These are phyloP conservation scores for Varanus komodoensis DNA, from an alignment of 2,113 vertebrate genomes.

Conservation along the genomic window DNA sequence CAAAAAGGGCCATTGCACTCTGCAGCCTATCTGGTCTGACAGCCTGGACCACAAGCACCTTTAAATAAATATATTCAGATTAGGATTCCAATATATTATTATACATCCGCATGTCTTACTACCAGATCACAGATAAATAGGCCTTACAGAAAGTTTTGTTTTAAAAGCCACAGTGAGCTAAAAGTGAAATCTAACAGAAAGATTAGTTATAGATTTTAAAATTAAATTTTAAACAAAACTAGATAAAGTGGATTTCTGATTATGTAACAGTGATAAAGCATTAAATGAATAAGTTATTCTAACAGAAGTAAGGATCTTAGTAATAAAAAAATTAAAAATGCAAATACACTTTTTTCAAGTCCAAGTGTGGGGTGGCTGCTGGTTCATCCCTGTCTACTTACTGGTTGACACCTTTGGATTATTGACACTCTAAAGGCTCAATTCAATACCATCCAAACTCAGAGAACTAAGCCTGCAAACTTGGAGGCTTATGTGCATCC, in stretches of 20 bases:
- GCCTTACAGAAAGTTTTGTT: background rate
- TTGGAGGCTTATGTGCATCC: too few species aligned
- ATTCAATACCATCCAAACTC: too few species aligned
- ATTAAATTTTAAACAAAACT: background rate
- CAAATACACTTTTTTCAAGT: too few species aligned
- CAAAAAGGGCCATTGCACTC: constrained; percentile 91
- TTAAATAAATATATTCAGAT: constrained; percentile 58
- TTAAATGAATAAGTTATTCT: background rate
- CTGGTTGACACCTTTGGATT: too few species aligned
- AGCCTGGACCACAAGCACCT: constrained; percentile 93
- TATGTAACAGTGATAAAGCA: background rate
- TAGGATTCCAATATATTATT: background rate
- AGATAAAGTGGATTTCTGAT: background rate
- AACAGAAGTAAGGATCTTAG: background rate
- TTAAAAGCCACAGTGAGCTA: background rate
- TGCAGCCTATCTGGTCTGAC: constrained; percentile 92
- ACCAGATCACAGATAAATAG: background rate
- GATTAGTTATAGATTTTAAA: background rate
- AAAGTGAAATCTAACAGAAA: background rate
- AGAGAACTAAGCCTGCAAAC: too few species aligned
- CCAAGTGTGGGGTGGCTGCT: too few species aligned
- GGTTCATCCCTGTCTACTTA: too few species aligned
- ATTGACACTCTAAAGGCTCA: too few species aligned
- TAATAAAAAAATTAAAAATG: background rate
- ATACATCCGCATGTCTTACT: background rate